Evolutionary conservation across 2,797 vertebrate genomes (phyloP).

Genomic region (Parauchenoglanis punctatus): DNA sequence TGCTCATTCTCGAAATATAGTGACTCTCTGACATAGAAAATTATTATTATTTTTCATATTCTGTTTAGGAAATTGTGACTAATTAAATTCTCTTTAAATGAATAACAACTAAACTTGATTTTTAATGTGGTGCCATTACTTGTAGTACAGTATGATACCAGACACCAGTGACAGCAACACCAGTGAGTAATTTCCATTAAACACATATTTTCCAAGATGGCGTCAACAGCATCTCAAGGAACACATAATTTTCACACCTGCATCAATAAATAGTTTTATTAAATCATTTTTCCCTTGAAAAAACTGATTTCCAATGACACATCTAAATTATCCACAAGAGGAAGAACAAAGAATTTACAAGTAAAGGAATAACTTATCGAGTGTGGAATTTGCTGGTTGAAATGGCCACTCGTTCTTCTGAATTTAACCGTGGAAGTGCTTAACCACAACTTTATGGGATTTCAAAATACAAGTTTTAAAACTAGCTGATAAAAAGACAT

Average conservation of each 20-base stretch:
- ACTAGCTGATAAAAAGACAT: not conserved
- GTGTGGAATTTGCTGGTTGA: not conserved
- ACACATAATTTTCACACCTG: no score
- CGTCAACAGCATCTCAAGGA: not conserved
- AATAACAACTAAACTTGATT: not conserved
- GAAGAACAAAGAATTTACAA: not conserved
- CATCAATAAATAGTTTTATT: not conserved
- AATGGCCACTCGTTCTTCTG: not conserved
- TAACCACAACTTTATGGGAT: not conserved
- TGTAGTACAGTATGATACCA: not conserved
- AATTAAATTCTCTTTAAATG: not conserved
- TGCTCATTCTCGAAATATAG: not conserved
- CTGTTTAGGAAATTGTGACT: not conserved
- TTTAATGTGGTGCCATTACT: not conserved
- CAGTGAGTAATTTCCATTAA: not conserved
- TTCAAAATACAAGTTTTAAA: not conserved
- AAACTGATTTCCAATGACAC: not conserved
- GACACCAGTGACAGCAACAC: not conserved
- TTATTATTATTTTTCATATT: not conserved
- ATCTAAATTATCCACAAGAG: not conserved
- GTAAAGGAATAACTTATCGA: not conserved
- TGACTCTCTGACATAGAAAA: not conserved
- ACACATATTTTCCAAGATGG: not conserved
- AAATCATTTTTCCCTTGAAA: not conserved
- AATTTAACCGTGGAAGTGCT: not conserved